Percentiles rank a stretch among this genome's conserved stretches.
These are phyloP conservation scores for Cheirogaleus medius DNA, from an alignment of 2,113 vertebrate species.

Conservation along the genomic window DNA sequence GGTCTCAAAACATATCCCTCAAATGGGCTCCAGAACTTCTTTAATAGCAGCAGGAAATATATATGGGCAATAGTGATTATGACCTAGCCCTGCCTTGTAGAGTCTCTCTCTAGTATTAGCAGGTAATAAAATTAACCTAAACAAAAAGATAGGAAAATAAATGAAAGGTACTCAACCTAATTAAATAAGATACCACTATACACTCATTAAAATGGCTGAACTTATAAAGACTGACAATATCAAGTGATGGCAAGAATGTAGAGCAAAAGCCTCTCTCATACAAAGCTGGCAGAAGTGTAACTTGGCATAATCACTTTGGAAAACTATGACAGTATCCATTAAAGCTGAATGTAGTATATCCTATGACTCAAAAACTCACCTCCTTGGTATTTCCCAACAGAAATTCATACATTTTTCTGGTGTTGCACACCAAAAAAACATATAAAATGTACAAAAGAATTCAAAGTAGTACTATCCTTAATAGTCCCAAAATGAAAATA, in stretches of 20 bases:
- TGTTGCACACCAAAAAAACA: background rate
- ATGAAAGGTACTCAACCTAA: background rate
- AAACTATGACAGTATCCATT: background rate
- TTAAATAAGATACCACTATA: background rate
- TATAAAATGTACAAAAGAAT: background rate
- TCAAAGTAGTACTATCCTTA: background rate
- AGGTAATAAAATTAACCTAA: conserved; percentile 4
- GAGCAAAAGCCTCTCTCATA: background rate
- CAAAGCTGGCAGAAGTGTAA: background rate
- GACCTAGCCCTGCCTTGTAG: background rate
- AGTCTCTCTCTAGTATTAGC: background rate
- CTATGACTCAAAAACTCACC: background rate
- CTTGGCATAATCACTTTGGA: background rate
- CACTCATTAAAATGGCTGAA: background rate
- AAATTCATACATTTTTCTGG: background rate
- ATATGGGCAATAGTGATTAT: background rate
- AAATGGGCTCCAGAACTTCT: background rate
- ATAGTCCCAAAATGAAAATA: background rate
- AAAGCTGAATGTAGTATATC: background rate
- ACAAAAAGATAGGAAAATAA: background rate
- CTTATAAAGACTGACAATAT: background rate
- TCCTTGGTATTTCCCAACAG: background rate
- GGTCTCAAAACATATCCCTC: background rate
- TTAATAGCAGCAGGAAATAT: background rate
- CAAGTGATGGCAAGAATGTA: background rate